These are phyloP conservation scores for Eumacrocentrus americanus DNA, from an alignment of 2,888 invertebrate species.

Conservation along the genomic window DNA sequence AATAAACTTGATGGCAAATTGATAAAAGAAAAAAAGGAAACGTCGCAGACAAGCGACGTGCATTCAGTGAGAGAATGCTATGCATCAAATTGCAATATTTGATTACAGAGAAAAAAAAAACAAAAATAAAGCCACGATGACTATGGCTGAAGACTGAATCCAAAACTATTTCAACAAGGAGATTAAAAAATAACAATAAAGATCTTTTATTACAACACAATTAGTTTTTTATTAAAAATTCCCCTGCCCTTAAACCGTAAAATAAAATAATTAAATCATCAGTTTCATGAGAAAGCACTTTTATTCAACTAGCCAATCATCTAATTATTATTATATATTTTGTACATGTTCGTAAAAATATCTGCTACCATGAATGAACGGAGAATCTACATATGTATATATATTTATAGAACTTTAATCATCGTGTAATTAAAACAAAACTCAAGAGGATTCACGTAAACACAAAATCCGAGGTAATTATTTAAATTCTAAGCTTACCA, in stretches of 20 bases:
- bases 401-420: slow-evolving; percentile 1
- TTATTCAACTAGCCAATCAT: slow-evolving; percentile 52
- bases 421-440: background rate
- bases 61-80: slow-evolving; percentile 34
- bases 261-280: background rate
- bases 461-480: slow-evolving; percentile 15
- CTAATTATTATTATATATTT: slow-evolving; percentile 48
- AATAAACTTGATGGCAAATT: background rate
- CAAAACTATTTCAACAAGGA: slow-evolving; percentile 25
- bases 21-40: background rate
- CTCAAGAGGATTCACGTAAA: background rate
- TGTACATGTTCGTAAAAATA: slow-evolving; percentile 61
- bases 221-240: background rate
- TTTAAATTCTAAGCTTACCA: slow-evolving; percentile 2
- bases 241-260: background rate
- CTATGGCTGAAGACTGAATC: slow-evolving; percentile 33
- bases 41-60: background rate
- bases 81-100: slow-evolving; percentile 31
- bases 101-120: slow-evolving; percentile 32
- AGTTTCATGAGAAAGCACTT: slow-evolving; percentile 45
- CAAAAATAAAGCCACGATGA: slow-evolving; percentile 17
- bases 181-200: slow-evolving; percentile 31
- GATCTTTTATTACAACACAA: slow-evolving; percentile 7
- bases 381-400: too few relatives aligned
- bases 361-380: slow-evolving; percentile 48